Base-by-base conservation (phyloP, 2,888 invertebrate genomes). In the Tenthredo distinguenda region DNA sequence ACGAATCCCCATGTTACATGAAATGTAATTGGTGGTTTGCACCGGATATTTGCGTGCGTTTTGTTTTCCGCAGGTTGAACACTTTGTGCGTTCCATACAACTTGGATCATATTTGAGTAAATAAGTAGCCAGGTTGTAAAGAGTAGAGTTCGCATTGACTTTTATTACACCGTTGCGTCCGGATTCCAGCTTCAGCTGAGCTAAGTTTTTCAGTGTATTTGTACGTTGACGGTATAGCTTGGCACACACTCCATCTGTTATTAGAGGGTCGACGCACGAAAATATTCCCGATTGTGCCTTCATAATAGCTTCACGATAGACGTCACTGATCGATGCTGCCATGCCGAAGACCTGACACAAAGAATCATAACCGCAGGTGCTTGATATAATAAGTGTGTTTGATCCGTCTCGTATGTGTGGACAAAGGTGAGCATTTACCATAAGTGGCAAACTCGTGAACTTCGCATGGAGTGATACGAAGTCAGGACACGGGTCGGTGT, bases 91-190 rank as follows among this genome's bases (percentile, higher is more conserved):
- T 43, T 82, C 40, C 31, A 82, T 55, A 82, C 65, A 82, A 21
- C 82, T 82, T 31, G 82, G 82, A 31, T 82, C 82, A 82, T 65
- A 1, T 82, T 82, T 43, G 34, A 82, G 62, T 65, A 82, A 65
- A 43, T 65, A 82, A 26, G 82, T 82, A 37, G 43, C 82, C 43
- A 82, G 40, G 37, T 79, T 79, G 43, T 43, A 82, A 26, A 82
- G 65, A 37, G 37, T 82, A 1, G 65, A 82, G 21, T 82, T 31
- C 0, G 40, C 65, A 43, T 82, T 82, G 31, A 82, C 15, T 82
- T 65, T 82, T 40, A 65, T 43, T 18, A 65, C 82, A 55, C 82
- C 82, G 34, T 82, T 65, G 43, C 82, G 82, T 6, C 82, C 26
- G 2, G 43, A 4, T 82, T 26, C 34, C 26, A 40, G 65, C 65